phyloP scores from a whole-genome alignment of 1,140 invertebrate genomes.

The Leptinotarsa lineolata region DNA sequence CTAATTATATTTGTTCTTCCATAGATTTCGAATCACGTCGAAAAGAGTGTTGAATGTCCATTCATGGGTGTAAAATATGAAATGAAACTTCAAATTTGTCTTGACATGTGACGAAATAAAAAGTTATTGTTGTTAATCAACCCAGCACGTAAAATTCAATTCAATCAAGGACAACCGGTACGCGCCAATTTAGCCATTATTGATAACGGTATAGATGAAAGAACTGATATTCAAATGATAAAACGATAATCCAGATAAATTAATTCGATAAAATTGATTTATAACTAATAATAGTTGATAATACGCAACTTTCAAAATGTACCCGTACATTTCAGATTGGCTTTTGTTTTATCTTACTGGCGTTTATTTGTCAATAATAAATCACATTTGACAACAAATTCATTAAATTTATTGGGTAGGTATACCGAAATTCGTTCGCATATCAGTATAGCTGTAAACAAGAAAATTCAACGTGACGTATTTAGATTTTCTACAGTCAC shows the following conservation, averaged over 20 bases:
- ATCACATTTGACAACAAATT: conserved; percentile 14
- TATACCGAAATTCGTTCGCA: background rate
- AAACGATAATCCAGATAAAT: conserved; percentile 12
- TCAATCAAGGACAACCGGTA: no score
- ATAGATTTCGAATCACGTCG: no score
- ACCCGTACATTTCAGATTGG: background rate
- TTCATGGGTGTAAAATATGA: no score
- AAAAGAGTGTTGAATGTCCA: no score
- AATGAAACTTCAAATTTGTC: no score
- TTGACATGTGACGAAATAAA: no score
- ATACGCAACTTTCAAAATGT: conserved; percentile 6
- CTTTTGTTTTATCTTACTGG: background rate
- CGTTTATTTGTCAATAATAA: conserved; percentile 14
- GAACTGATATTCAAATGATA: background rate
- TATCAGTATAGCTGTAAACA: no score
- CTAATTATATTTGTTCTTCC: no score
- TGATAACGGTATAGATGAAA: background rate
- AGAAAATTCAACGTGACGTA: no score
- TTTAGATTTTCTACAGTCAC: no score
- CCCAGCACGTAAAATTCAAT: no score
- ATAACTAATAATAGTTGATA: conserved; percentile 1
- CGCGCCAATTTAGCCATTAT: background rate
- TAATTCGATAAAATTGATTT: conserved; percentile 20
- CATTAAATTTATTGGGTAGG: background rate
- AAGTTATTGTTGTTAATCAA: no score